Percentiles rank a stretch among this genome's conserved stretches.
Evolutionary conservation across 2,113 vertebrate genomes (phyloP).

Genomic region (Rhizomys pruinosus): DNA sequence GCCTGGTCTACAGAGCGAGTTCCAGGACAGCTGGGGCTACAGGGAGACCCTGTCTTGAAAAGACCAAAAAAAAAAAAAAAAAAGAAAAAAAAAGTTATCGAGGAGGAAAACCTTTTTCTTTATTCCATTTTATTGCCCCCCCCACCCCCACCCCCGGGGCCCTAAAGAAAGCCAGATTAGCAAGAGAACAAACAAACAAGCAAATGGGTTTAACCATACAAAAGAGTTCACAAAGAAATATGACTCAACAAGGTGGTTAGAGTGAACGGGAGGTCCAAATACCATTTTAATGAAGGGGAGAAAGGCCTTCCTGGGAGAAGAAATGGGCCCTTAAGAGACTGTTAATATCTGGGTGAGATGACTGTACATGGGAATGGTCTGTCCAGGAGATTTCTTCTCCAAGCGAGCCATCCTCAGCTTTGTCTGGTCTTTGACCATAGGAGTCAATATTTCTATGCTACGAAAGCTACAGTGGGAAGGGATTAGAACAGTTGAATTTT

Average conservation of each 20-base stretch:
- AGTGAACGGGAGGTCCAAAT: background rate
- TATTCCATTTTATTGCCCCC: background rate
- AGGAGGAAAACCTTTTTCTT: background rate
- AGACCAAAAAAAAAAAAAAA: too few species aligned
- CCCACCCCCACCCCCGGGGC: too few species aligned
- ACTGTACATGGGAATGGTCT: background rate
- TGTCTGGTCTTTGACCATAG: background rate
- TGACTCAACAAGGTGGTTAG: background rate
- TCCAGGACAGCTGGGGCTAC: too few species aligned
- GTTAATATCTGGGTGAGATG: background rate
- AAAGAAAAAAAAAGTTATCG: background rate
- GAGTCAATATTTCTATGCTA: background rate
- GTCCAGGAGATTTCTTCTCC: background rate
- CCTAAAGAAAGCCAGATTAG: background rate
- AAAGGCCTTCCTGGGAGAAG: background rate
- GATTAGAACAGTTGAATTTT: background rate
- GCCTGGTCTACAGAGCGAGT: too few species aligned
- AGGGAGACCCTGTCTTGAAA: too few species aligned
- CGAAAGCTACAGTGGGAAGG: background rate
- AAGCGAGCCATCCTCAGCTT: background rate
- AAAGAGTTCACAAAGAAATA: background rate
- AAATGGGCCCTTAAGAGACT: too few species aligned
- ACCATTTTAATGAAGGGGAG: background rate
- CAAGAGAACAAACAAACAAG: background rate
- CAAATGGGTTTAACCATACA: background rate